A percentile compares a stretch with the other conserved stretches of the same genome.
phyloP scores from a whole-genome alignment of 2,888 invertebrate species.

The Herminia tarsipennalis region DNA sequence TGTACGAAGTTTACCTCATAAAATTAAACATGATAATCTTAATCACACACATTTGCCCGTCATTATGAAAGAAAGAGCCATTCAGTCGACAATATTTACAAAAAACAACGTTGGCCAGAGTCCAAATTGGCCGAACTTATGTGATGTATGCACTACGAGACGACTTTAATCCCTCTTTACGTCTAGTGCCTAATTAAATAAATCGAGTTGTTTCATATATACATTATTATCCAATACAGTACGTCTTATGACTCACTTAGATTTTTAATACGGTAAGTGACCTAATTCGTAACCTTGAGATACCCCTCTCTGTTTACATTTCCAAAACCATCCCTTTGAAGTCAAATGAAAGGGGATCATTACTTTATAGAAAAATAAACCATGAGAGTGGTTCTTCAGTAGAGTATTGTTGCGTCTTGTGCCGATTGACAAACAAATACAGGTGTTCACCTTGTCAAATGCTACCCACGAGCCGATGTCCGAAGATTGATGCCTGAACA shows the following conservation, averaged over 20 bases:
- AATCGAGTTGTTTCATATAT: constrained; percentile 47
- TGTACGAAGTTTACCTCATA: neutral
- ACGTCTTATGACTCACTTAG: constrained; percentile 23
- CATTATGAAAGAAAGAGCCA: constrained; percentile 34
- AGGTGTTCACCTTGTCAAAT: constrained; percentile 57
- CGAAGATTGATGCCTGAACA: constrained; percentile 57
- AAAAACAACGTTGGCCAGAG: constrained; percentile 62
- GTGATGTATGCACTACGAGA: constrained; percentile 64
- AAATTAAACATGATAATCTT: constrained; percentile 23
- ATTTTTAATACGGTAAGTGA: constrained; percentile 22
- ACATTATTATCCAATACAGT: constrained; percentile 40
- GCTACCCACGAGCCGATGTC: constrained; percentile 53
- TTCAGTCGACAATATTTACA: constrained; percentile 33
- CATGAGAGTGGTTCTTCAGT: constrained; percentile 21
- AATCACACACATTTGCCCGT: constrained; percentile 23
- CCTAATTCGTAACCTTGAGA: constrained; percentile 42
- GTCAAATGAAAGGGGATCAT: constrained; percentile 33
- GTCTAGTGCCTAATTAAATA: constrained; percentile 62
- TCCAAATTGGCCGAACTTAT: constrained; percentile 66
- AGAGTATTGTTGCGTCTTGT: constrained; percentile 38
- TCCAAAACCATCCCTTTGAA: constrained; percentile 38
- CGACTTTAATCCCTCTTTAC: constrained; percentile 55
- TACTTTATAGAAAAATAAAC: constrained; percentile 43
- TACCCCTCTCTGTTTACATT: constrained; percentile 31
- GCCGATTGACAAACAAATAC: constrained; percentile 54